Percentiles rank a stretch among this genome's conserved stretches.
These are phyloP conservation scores for Dryobota labecula DNA, from an alignment of 2,888 invertebrate species.

Conservation along the genomic window DNA sequence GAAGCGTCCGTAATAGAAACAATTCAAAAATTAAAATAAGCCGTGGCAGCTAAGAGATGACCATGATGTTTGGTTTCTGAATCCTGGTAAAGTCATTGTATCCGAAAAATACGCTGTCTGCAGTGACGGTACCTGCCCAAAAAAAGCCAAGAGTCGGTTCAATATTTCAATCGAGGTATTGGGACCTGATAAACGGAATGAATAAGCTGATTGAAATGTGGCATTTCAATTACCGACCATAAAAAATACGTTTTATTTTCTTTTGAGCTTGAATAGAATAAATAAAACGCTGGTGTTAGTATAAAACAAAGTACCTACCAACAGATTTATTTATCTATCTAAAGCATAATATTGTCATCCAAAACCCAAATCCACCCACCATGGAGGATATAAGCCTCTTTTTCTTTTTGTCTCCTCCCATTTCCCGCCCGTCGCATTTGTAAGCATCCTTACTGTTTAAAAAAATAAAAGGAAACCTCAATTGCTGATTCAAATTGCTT, in stretches of 20 bases:
- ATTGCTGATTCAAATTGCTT: conserved; percentile 56
- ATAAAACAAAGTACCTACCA: conserved; percentile 32
- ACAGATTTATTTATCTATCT: conserved; percentile 36
- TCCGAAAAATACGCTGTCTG: background rate
- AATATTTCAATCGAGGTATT: background rate
- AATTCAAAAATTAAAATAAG: too few relatives aligned
- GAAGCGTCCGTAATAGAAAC: too few relatives aligned
- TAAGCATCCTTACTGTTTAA: conserved; percentile 52
- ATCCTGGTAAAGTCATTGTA: too few relatives aligned
- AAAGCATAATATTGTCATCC: conserved; percentile 51
- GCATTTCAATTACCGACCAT: background rate
- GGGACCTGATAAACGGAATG: background rate
- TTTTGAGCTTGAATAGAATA: conserved; percentile 15
- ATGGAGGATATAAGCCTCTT: conserved; percentile 53
- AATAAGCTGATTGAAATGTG: conserved; percentile 1
- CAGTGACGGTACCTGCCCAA: too few relatives aligned
- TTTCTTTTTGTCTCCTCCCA: conserved; percentile 26
- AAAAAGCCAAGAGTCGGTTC: background rate
- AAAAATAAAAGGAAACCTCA: conserved; percentile 53
- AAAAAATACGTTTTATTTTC: conserved; percentile 7
- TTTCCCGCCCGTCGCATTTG: conserved; percentile 46
- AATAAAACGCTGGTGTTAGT: conserved; percentile 36
- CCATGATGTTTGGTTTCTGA: too few relatives aligned
- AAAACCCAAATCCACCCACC: conserved; percentile 43
- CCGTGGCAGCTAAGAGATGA: too few relatives aligned